A percentile compares a stretch with the other conserved stretches of the same genome.
These are phyloP conservation scores for Schlechtendalia chinensis DNA, from an alignment of 1,140 invertebrate species.

Conservation along the genomic window DNA sequence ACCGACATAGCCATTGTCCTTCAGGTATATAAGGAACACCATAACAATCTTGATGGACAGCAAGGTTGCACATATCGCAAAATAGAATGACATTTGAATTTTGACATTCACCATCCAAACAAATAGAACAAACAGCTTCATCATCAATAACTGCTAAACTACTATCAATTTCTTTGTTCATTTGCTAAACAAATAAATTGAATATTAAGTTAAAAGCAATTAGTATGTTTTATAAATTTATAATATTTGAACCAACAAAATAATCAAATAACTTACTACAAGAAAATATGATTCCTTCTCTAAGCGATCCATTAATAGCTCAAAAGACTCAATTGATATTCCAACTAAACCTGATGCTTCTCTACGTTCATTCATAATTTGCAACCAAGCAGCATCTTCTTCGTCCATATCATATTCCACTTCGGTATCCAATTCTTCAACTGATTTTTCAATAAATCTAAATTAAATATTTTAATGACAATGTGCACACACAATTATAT, in stretches of 20 bases:
- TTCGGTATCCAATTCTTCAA: conserved; percentile 88
- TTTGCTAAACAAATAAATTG: conserved; percentile 39
- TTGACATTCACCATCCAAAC: conserved; percentile 92
- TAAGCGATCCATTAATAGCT: conserved; percentile 91
- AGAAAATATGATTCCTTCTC: conserved; percentile 95
- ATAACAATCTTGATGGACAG: conserved; percentile 99
- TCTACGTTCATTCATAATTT: conserved; percentile 81
- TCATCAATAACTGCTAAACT: conserved; percentile 77
- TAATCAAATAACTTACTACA: conserved; percentile 46
- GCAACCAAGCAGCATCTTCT: conserved; percentile 91
- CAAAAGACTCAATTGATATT: conserved; percentile 84
- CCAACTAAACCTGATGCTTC: conserved; percentile 65
- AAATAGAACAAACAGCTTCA: conserved; percentile 97
- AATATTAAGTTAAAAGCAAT: not conserved
- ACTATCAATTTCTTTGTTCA: conserved; percentile 51
- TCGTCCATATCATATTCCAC: conserved; percentile 98
- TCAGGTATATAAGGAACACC: conserved; percentile 99
- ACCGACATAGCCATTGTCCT: conserved; percentile 95
- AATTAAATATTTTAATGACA: not conserved
- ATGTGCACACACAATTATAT: too few relatives aligned
- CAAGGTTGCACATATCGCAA: conserved; percentile 99
- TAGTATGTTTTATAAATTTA: not conserved
- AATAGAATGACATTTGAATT: conserved; percentile 96
- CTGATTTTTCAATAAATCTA: conserved; percentile 90
- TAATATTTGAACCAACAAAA: not conserved